Percentiles rank a stretch among this genome's conserved stretches.
These are phyloP conservation scores for Hyalella azteca DNA, from an alignment of 2,888 invertebrate genomes.

Conservation along the genomic window DNA sequence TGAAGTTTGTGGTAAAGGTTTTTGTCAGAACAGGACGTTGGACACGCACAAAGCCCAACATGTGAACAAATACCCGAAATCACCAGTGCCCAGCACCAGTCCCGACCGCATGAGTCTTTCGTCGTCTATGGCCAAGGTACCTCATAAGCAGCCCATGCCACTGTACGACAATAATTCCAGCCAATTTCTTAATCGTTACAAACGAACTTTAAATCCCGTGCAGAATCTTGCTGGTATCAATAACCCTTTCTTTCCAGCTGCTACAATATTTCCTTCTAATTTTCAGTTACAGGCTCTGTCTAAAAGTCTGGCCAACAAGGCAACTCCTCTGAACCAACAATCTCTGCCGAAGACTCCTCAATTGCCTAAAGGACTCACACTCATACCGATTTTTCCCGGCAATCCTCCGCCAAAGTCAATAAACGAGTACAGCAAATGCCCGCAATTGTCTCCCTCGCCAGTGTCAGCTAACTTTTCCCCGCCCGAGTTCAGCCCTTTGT, in stretches of 20 bases:
- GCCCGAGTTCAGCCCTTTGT: neutral
- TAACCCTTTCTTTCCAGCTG: neutral
- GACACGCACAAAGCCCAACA: constrained; percentile 57
- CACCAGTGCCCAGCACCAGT: constrained; percentile 23
- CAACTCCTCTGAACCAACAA: neutral
- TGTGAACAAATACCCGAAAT: constrained; percentile 44
- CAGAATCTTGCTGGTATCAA: neutral
- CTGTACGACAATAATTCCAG: neutral
- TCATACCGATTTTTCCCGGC: constrained; percentile 40
- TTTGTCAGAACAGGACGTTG: constrained; percentile 57
- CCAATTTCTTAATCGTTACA: constrained; percentile 3
- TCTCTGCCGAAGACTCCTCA: constrained; percentile 20
- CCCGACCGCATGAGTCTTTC: neutral
- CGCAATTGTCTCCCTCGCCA: neutral
- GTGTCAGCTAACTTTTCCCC: neutral
- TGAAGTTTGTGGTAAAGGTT: constrained; percentile 56
- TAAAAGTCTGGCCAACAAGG: neutral
- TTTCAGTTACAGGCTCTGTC: constrained; percentile 15
- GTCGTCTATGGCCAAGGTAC: neutral
- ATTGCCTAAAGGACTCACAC: constrained; percentile 35
- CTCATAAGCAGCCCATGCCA: neutral
- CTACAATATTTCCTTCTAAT: constrained; percentile 24
- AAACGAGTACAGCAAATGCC: constrained; percentile 3
- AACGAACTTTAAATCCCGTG: neutral
- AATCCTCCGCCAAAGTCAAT: constrained; percentile 23